Evolutionary conservation across 2,113 vertebrate genomes (phyloP).

Genomic region (Ceyx cyanopectus): DNA sequence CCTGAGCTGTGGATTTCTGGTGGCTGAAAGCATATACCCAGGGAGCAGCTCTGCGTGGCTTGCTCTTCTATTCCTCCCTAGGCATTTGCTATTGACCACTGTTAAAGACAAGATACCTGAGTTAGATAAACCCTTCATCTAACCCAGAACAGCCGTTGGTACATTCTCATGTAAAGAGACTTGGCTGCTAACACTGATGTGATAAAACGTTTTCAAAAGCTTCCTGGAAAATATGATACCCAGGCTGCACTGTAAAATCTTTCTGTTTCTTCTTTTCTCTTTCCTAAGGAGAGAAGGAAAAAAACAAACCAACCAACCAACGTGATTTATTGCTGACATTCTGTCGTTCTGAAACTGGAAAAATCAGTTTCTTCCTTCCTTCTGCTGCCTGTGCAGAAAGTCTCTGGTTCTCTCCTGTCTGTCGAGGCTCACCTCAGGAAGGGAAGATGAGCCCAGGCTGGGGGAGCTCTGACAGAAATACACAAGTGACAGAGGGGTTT

Average conservation of each 20-base stretch:
- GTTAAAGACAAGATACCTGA: constrained; percentile 50
- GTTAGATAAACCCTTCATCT: constrained; percentile 52
- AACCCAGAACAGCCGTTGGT: background rate
- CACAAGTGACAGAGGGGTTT: background rate
- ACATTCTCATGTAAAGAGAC: constrained; percentile 38
- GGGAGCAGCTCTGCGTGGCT: background rate
- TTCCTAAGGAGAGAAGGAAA: background rate
- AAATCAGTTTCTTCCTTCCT: background rate
- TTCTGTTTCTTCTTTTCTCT: background rate
- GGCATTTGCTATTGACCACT: constrained; percentile 19
- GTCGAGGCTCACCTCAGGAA: background rate
- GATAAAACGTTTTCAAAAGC: constrained; percentile 54
- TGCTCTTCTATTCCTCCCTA: constrained; percentile 34
- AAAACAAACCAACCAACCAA: background rate
- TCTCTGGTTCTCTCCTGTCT: background rate
- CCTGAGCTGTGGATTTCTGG: constrained; percentile 21
- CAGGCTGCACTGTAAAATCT: background rate
- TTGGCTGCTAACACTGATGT: constrained; percentile 41
- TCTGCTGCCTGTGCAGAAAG: background rate
- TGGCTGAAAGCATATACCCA: background rate
- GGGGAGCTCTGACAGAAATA: background rate
- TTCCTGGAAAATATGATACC: background rate
- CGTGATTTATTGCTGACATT: background rate
- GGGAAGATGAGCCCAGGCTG: background rate
- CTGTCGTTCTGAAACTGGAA: background rate